Conservation (phyloP, 2,113 vertebrate species). For the Eulemur macaco region DNA sequence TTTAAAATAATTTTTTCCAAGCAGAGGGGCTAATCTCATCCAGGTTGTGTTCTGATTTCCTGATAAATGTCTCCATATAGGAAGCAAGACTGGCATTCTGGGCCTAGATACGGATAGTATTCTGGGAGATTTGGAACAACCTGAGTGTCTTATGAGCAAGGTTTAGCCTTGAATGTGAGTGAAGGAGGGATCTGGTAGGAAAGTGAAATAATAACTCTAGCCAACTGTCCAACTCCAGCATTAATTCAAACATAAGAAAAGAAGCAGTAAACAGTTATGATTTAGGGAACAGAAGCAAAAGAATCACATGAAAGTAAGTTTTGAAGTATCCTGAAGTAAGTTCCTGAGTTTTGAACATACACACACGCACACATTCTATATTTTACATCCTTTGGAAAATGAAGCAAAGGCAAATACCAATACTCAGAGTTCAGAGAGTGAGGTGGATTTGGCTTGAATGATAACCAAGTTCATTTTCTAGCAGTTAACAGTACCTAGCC, state of each 20-base stretch:
- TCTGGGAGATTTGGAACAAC: neutral
- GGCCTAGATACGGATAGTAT: neutral
- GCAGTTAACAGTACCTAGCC: neutral
- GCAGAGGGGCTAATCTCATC: neutral
- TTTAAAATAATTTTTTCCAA: neutral
- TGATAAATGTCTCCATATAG: neutral
- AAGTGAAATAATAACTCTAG: neutral
- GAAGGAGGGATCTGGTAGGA: neutral
- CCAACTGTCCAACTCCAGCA: neutral
- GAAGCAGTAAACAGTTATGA: neutral
- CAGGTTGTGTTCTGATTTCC: neutral
- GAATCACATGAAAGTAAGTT: neutral
- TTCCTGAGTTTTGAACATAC: neutral
- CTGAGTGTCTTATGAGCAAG: neutral
- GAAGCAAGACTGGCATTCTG: neutral
- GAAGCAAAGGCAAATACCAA: neutral
- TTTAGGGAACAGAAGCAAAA: neutral
- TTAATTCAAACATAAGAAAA: neutral
- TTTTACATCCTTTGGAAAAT: neutral
- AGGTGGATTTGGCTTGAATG: neutral
- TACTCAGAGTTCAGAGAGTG: neutral
- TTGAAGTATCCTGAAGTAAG: neutral
- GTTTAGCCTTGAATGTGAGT: neutral
- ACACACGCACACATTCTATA: neutral
- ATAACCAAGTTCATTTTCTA: neutral